Conservation (phyloP, 1,140 invertebrate genomes). For the Hyles euphorbiae region DNA sequence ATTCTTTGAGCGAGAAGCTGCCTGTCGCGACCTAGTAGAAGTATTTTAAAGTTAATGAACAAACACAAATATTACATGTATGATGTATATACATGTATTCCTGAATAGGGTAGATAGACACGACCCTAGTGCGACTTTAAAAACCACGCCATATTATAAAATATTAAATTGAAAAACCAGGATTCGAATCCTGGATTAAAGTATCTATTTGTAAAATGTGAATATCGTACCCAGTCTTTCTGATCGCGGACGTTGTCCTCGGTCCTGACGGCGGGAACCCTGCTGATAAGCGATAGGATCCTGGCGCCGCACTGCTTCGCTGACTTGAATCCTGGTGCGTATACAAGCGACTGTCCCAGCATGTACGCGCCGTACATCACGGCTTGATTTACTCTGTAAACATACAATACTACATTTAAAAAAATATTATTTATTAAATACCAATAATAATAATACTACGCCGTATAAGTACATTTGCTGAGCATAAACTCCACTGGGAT, state of each 20-base stretch:
- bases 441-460: not conserved
- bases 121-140: too few species aligned
- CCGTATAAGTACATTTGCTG: too few species aligned
- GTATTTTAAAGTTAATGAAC: not conserved
- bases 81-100: too few species aligned
- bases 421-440: not conserved
- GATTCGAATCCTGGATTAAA: too few species aligned
- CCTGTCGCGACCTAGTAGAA: constrained; percentile 36
- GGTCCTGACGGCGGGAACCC: constrained; percentile 60
- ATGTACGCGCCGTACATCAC: constrained; percentile 90
- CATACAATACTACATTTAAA: constrained; percentile 2
- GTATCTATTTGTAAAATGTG: too few species aligned
- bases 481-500: too few species aligned
- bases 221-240: constrained; percentile 30
- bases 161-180: too few species aligned
- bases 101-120: too few species aligned
- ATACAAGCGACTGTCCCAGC: constrained; percentile 87
- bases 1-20: constrained; percentile 58
- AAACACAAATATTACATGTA: too few species aligned
- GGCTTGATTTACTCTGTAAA: constrained; percentile 83
- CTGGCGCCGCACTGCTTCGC: constrained; percentile 85
- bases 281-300: constrained; percentile 75
- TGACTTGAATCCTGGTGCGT: constrained; percentile 89
- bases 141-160: too few species aligned
- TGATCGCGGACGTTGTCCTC: constrained; percentile 24